phyloP scores from a whole-genome alignment of 2,113 vertebrate genomes.

The Cynoglossus semilaevis region DNA sequence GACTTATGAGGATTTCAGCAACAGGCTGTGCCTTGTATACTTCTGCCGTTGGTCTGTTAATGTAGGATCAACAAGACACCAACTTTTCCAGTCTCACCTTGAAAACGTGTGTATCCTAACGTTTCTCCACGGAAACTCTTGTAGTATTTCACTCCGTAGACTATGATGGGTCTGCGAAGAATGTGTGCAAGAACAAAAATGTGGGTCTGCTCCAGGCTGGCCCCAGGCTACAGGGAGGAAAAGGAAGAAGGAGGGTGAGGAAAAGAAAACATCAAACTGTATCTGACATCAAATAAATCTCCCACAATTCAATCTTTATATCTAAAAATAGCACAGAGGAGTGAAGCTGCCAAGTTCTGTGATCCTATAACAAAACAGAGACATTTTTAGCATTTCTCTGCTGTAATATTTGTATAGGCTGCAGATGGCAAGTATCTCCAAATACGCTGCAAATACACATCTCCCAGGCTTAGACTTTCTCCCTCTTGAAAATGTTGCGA shows the following conservation, averaged over 20 bases:
- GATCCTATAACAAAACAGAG: slow-evolving; percentile 10
- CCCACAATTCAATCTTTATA: neutral
- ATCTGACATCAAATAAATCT: neutral
- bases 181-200: slow-evolving; percentile 99
- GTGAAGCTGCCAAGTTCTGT: neutral
- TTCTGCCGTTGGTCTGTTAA: no score
- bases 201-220: slow-evolving; percentile 98
- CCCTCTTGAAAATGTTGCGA: neutral
- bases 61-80: no score
- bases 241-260: neutral
- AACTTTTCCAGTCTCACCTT: slow-evolving; percentile 81
- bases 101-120: slow-evolving; percentile 96
- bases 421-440: slow-evolving; percentile 10
- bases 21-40: no score
- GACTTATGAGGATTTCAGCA: no score
- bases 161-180: slow-evolving; percentile 98
- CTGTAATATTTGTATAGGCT: slow-evolving; percentile 5
- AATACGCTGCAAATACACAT: slow-evolving; percentile 1
- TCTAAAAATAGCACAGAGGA: slow-evolving; percentile 9
- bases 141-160: slow-evolving; percentile 99
- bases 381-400: neutral
- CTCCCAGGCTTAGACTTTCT: slow-evolving; percentile 23
- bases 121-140: slow-evolving; percentile 99
- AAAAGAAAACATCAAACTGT: neutral
- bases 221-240: slow-evolving; percentile 84